Conservation (phyloP, 2,113 vertebrate genomes). For the Neogale vison region DNA sequence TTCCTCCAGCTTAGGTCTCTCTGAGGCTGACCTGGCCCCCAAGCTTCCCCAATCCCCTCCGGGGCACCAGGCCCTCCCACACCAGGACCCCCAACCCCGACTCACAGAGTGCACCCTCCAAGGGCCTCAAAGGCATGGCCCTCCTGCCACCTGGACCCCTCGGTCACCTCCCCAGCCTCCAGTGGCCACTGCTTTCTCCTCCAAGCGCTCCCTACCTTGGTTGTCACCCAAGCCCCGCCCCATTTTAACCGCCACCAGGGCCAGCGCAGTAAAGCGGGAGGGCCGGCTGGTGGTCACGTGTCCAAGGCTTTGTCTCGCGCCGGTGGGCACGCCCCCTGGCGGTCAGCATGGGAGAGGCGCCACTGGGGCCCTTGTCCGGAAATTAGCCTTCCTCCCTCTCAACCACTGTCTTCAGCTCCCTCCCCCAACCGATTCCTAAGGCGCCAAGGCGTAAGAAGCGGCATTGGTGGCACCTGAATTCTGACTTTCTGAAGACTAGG, state of each 20-base stretch:
- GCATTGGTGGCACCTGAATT: no score
- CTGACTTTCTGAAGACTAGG: no score
- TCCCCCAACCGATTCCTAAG: no score
- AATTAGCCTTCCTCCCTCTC: neutral
- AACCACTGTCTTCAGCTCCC: no score
- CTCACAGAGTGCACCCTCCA: slow-evolving; percentile 8
- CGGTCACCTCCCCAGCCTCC: neutral
- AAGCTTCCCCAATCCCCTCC: neutral
- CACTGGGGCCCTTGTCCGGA: neutral
- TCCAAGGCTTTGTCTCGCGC: accelerated
- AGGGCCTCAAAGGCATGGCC: neutral
- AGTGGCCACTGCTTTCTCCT: accelerated
- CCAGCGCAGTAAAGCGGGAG: no score
- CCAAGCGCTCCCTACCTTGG: no score
- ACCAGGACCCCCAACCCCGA: neutral
- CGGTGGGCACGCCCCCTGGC: neutral
- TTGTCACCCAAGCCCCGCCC: no score
- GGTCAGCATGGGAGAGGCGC: neutral
- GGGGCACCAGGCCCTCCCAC: neutral
- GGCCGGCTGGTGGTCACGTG: no score
- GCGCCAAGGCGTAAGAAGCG: no score
- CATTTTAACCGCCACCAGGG: no score
- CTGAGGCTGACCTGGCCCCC: neutral
- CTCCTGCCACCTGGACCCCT: neutral
- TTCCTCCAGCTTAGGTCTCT: slow-evolving; percentile 10